These are phyloP conservation scores for Drosophila hydei DNA, from an alignment of 1,140 invertebrate species.

Conservation along the genomic window DNA sequence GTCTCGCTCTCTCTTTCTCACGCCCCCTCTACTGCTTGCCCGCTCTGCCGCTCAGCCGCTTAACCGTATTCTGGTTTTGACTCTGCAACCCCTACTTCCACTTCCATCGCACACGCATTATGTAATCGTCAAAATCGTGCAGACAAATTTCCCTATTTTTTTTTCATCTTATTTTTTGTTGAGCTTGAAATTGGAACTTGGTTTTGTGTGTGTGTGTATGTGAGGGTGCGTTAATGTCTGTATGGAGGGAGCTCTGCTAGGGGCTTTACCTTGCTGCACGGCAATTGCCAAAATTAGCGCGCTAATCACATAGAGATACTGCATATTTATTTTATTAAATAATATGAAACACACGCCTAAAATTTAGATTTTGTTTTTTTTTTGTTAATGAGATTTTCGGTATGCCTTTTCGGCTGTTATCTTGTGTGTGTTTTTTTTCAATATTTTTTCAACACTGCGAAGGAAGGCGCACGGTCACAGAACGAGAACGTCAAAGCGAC, in stretches of 20 bases:
- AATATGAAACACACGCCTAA: slow-evolving; percentile 23
- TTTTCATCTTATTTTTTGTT: slow-evolving; percentile 12
- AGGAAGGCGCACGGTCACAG: slow-evolving; percentile 38
- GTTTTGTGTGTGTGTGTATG: neutral
- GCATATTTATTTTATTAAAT: slow-evolving; percentile 58
- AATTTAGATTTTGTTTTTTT: neutral
- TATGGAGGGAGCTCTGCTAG: neutral
- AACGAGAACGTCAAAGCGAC: slow-evolving; percentile 61
- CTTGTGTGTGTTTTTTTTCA: slow-evolving; percentile 14
- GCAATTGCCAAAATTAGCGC: slow-evolving; percentile 73
- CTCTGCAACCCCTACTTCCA: slow-evolving; percentile 20
- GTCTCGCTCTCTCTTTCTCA: slow-evolving; percentile 1
- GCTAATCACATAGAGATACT: slow-evolving; percentile 78
- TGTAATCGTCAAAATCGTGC: slow-evolving; percentile 67
- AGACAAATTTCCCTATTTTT: slow-evolving; percentile 38
- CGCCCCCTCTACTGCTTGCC: neutral
- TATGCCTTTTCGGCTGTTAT: slow-evolving; percentile 12
- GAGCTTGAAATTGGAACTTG: slow-evolving; percentile 1
- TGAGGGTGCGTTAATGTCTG: neutral
- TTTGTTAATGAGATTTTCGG: slow-evolving; percentile 6
- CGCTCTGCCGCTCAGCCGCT: neutral
- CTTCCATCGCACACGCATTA: slow-evolving; percentile 48
- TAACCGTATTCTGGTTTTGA: neutral
- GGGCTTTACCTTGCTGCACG: slow-evolving; percentile 74
- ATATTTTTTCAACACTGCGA: slow-evolving; percentile 39